phyloP scores from a whole-genome alignment of 2,797 vertebrate species.

The Clamator glandarius region DNA sequence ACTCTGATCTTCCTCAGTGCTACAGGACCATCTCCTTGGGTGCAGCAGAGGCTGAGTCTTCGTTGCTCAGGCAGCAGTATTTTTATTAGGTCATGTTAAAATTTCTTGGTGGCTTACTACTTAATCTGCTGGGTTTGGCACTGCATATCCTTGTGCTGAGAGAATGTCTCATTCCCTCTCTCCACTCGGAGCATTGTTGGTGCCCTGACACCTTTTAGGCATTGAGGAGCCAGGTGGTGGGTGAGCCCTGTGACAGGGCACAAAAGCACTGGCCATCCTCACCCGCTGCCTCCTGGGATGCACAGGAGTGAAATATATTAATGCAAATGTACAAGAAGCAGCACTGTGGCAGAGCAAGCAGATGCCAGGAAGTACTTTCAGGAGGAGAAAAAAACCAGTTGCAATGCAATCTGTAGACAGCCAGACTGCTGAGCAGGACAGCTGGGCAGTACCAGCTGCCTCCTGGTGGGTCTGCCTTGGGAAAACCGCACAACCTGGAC shows the following conservation, averaged over 20 bases:
- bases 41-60: not conserved
- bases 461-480: not conserved
- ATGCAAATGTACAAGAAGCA: not conserved
- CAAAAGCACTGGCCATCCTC: not conserved
- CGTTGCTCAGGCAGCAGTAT: not conserved
- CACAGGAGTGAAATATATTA: not conserved
- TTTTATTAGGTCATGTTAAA: not conserved
- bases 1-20: not conserved
- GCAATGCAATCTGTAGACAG: not conserved
- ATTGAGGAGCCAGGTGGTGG: not conserved
- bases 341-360: not conserved
- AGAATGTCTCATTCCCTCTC: not conserved
- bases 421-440: not conserved
- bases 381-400: not conserved
- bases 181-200: rapidly evolving
- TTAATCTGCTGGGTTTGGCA: not conserved
- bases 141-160: not conserved
- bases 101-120: not conserved
- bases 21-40: not conserved
- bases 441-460: not conserved
- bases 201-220: not conserved
- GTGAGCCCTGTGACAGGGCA: not conserved
- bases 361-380: not conserved
- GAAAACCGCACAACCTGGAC: not conserved
- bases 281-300: not conserved